These are phyloP conservation scores for Hemicordylus capensis DNA, from an alignment of 2,113 vertebrate genomes.

Conservation along the genomic window DNA sequence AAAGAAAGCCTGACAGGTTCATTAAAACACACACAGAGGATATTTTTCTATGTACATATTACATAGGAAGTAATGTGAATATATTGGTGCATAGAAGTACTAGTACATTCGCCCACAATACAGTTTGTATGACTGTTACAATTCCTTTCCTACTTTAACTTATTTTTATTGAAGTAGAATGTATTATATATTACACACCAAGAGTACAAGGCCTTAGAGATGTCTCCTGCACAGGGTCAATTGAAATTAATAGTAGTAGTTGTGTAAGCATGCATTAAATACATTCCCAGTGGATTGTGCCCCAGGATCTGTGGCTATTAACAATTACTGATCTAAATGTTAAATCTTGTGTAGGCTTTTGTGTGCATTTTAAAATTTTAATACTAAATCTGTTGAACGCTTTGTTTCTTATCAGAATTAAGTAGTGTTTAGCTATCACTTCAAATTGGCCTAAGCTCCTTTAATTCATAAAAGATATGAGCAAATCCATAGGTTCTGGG, in stretches of 20 bases:
- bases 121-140: slow-evolving; percentile 38
- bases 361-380: slow-evolving; percentile 38
- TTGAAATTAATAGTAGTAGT: neutral
- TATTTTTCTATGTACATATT: neutral
- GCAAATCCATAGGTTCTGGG: slow-evolving; percentile 61
- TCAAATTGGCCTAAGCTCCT: slow-evolving; percentile 21
- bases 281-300: neutral
- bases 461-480: slow-evolving; percentile 35
- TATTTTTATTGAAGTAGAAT: slow-evolving; percentile 45
- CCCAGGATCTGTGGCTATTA: neutral
- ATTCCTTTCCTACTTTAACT: slow-evolving; percentile 56
- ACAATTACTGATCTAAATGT: neutral
- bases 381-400: slow-evolving; percentile 43
- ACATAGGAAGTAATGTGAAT: slow-evolving; percentile 6
- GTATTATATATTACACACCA: neutral
- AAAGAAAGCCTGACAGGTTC: slow-evolving; percentile 40
- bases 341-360: slow-evolving; percentile 24
- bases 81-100: neutral
- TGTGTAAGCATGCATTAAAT: neutral
- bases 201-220: neutral
- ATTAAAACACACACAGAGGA: slow-evolving; percentile 44
- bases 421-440: slow-evolving; percentile 32
- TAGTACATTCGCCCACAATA: slow-evolving; percentile 13
- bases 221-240: neutral
- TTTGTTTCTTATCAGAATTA: slow-evolving; percentile 42